These are phyloP conservation scores for Oceanodroma tethys DNA, from an alignment of 2,113 vertebrate species.

Conservation along the genomic window DNA sequence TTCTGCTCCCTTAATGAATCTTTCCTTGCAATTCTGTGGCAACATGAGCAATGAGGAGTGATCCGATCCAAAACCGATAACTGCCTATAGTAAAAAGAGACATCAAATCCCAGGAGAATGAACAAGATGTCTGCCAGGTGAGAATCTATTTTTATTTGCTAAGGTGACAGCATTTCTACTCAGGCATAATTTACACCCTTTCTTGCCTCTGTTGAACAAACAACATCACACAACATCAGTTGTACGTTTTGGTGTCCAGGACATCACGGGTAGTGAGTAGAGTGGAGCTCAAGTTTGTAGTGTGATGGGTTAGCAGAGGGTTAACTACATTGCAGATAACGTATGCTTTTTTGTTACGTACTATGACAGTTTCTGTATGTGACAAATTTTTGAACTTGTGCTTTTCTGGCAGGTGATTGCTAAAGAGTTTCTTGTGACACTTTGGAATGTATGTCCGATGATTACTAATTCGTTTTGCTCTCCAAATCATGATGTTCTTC, in stretches of 20 bases:
- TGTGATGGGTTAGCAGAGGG: not conserved
- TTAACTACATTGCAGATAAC: not conserved
- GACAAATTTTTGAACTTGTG: not conserved
- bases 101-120: not conserved
- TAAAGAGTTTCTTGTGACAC: not conserved
- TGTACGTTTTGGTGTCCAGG: not conserved
- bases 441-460: not conserved
- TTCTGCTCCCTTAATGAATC: not conserved
- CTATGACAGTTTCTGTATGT: not conserved
- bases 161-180: not conserved
- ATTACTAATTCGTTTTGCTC: slow-evolving; percentile 1
- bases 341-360: not conserved
- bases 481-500: not conserved
- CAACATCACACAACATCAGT: not conserved
- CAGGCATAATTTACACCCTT: not conserved
- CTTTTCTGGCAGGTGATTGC: not conserved
- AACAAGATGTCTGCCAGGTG: not conserved
- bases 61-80: not conserved
- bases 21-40: not conserved
- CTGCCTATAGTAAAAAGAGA: not conserved
- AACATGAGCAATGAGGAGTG: not conserved
- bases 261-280: not conserved
- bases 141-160: not conserved
- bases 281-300: not conserved
- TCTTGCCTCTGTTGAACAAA: not conserved